A percentile compares a stretch with the other conserved stretches of the same genome.
phyloP scores from a whole-genome alignment of 2,797 vertebrate genomes.

The Chiloscyllium punctatum region DNA sequence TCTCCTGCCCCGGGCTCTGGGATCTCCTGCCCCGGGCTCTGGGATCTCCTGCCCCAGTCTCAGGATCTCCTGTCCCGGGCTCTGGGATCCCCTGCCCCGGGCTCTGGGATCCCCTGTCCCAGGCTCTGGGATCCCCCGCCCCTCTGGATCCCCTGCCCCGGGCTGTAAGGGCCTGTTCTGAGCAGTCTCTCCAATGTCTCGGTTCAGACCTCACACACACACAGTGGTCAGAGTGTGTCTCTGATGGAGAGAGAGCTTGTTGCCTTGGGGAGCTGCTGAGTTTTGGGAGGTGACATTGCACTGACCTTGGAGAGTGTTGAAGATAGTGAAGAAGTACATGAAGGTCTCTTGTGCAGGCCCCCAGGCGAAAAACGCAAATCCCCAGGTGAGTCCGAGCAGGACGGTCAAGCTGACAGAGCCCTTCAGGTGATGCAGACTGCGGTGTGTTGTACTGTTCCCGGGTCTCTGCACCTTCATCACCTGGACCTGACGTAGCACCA shows the following conservation, averaged over 20 bases:
- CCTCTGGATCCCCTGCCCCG: no score
- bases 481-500: slow-evolving; percentile 74
- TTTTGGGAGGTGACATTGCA: neutral
- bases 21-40: no score
- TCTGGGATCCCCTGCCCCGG: no score
- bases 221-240: no score
- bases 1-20: no score
- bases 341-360: slow-evolving; percentile 61
- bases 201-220: neutral
- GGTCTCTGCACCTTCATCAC: slow-evolving; percentile 58
- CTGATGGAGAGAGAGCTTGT: no score
- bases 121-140: no score
- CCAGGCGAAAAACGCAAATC: slow-evolving; percentile 70
- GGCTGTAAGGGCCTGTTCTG: no score
- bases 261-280: neutral
- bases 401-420: slow-evolving; percentile 70
- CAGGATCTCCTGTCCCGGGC: no score
- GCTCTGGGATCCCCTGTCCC: no score
- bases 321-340: slow-evolving; percentile 75
- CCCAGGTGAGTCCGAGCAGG: slow-evolving; percentile 79
- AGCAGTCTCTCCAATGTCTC: neutral
- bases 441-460: slow-evolving; percentile 32
- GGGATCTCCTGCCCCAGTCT: no score
- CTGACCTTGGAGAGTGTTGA: slow-evolving; percentile 80
- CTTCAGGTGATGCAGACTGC: slow-evolving; percentile 61